Evolutionary conservation across 1,140 invertebrate genomes (phyloP).

Genomic region (Papilio xuthus): DNA sequence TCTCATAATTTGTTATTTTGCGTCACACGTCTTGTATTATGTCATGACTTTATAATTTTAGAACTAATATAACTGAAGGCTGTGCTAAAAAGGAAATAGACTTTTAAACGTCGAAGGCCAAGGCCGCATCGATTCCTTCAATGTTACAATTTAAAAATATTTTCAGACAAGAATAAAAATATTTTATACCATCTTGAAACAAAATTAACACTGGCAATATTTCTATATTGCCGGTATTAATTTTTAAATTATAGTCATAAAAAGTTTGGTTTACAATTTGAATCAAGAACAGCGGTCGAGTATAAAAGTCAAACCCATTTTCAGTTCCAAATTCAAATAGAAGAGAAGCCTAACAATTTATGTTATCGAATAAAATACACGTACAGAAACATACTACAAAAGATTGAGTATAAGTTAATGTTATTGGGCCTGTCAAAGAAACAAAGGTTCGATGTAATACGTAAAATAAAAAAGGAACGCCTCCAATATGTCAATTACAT

Average conservation of each 20-base stretch:
- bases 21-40: not conserved
- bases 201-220: not conserved
- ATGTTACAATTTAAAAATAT: not conserved
- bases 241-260: not conserved
- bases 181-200: not conserved
- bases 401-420: not conserved
- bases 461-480: not conserved
- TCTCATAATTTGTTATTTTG: not conserved
- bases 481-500: not conserved
- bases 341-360: not conserved
- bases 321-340: not conserved
- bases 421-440: constrained; percentile 4
- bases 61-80: not conserved
- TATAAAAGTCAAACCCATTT: not conserved
- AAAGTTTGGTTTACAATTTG: not conserved
- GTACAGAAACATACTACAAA: not conserved
- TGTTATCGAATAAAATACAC: not conserved
- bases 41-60: not conserved
- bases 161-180: not conserved
- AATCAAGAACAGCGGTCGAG: not conserved
- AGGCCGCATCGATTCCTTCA: not conserved
- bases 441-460: not conserved
- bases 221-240: too few relatives aligned
- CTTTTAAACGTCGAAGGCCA: not conserved
- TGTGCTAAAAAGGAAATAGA: constrained; percentile 9